Base-by-base conservation (phyloP, 1,140 invertebrate genomes). In the Scaptomyza graminum region DNA sequence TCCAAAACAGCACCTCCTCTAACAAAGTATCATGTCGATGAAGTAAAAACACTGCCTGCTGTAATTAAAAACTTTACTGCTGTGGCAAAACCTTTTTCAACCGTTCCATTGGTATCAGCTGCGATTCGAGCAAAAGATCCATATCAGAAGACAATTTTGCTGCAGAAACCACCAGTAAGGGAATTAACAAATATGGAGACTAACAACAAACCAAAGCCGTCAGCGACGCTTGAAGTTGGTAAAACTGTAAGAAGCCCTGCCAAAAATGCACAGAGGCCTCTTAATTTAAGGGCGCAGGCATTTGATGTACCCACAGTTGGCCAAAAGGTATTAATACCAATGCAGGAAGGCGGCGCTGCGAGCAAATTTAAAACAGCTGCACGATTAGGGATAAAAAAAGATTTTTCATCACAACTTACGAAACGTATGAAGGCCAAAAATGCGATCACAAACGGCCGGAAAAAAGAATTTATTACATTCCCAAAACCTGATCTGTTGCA, bases 401-500 rank as follows among this genome's bases (percentile, higher is more conserved):
- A 16, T 3, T 5, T 22, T 7, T n/a, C 41, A 0, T 25, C 47
- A 3, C 41, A 68, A 8, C 44, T 70, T 0, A 44, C 74, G 1
- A 59, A 34, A 5, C 56, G 74, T 1, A 78, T 87, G 74, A 85
- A 85, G 47, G 11, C 67, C 22, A 68, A 54, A 12, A 83, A 76
- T 11, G 47, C 8, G n/a, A 31, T 25, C 7, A 15, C 6, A 1
- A 56, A 18, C 11, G 25, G 7, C 8, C 71, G 63, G 31, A 51
- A 82, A 8, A 67, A 63, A 15, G n/a, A 60, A 1, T 43, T 16
- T 0, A 41, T 41, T 0, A 51, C 52, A 1, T 8, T 57, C 1
- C 37, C 43, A 0, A 47, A 63, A 3, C 22, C 70, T 0, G 50
- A 77, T 3, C 15, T 81, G 12, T 3, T 85, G 56, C 54, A 6